Conservation (phyloP, 2,888 invertebrate genomes). For the Pharmacophagus antenor region DNA sequence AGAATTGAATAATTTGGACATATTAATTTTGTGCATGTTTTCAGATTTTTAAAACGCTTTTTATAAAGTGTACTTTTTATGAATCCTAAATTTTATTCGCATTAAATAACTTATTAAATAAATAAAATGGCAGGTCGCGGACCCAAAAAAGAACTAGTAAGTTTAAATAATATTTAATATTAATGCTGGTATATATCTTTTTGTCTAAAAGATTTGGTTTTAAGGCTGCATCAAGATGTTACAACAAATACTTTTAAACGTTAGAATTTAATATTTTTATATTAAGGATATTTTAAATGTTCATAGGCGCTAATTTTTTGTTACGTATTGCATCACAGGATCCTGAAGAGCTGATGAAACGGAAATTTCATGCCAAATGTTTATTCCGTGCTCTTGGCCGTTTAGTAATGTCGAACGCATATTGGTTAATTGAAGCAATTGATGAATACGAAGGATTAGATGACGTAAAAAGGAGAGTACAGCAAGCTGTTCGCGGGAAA, state of each 20-base stretch:
- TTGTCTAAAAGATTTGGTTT: background rate
- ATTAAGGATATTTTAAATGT: no score
- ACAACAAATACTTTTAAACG: no score
- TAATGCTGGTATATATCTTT: background rate
- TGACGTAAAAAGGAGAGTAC: conserved; percentile 79
- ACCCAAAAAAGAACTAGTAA: conserved; percentile 40
- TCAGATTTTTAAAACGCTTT: no score
- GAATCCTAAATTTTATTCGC: background rate
- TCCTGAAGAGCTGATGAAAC: conserved; percentile 58
- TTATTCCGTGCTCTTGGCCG: conserved; percentile 80
- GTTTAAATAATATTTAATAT: background rate
- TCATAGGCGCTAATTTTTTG: background rate
- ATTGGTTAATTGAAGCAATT: conserved; percentile 78
- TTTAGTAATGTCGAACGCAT: conserved; percentile 77
- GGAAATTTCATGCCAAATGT: conserved; percentile 71
- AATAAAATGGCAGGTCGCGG: conserved; percentile 26
- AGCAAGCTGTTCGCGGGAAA: conserved; percentile 73
- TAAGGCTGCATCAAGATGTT: background rate
- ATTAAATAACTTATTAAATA: conserved; percentile 1
- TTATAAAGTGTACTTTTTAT: background rate
- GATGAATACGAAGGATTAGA: conserved; percentile 73
- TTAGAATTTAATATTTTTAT: no score
- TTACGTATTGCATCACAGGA: conserved; percentile 44
- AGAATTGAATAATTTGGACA: no score
- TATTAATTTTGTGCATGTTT: no score